Evolutionary conservation across 2,797 vertebrate genomes (phyloP), one percentile per base, ranked within the genome.

Genomic region (Smutsia temminckii): DNA sequence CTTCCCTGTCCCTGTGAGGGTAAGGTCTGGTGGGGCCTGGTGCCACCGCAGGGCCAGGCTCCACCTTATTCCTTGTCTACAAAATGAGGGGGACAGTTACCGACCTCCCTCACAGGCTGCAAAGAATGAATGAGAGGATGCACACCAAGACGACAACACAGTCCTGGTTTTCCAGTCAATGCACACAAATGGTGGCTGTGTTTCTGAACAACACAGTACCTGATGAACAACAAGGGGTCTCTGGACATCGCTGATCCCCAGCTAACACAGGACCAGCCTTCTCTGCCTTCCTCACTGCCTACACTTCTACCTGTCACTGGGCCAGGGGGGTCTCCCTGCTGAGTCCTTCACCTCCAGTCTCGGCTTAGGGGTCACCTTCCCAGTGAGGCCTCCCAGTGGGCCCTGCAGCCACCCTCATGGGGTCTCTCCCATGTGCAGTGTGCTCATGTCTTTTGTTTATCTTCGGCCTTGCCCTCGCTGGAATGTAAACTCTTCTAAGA

Each of bases 21-120:
- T 37, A 12, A 37, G n/a, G 55, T 16, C 59, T 0, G 0, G 1
- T 4, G 3, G 4, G 25, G 32, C 59, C 59, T 3, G 37, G 2
- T 11, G 5, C 37, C 1, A 1, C 29, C 59, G 0, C 6, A 1
- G 68, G 12, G 23, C 23, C 0, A 1, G 51, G 1, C 49, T 4
- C 85, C 3, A 2, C 29, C 34, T 46, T 10, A 17, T 68, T 21
- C 20, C 10, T 1, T 8, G 1, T 55, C 78, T 37, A 0, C 42
- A 17, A 49, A 3, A 0, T 23, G 12, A 34, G 69, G 83, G 2
- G 3, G 27, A 23, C 6, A 6, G 0, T 8, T 14, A 23, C 85
- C 66, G 8, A 8, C 14, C 9, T 27, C n/a, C 78, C 83, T 42
- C 0, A 25, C 32, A 8, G 49, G 78, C 7, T 1, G 12, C 51